A percentile compares a stretch with the other conserved stretches of the same genome.
Evolutionary conservation across 2,113 vertebrate genomes (phyloP).

Genomic region (Ondatra zibethicus): DNA sequence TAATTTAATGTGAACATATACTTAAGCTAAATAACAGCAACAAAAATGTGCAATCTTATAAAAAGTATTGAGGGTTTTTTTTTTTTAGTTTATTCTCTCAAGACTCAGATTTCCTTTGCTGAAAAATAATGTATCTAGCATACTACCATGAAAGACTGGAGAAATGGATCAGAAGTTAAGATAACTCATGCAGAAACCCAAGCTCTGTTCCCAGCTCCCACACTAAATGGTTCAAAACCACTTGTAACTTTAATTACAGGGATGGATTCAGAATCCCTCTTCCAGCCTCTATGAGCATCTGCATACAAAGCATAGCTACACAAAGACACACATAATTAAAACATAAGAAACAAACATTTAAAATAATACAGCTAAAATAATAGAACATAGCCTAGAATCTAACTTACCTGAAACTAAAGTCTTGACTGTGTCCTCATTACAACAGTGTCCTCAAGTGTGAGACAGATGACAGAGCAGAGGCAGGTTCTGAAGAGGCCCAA

Average conservation of each 20-base stretch:
- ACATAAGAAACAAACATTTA: neutral
- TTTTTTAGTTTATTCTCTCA: neutral
- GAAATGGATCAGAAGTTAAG: neutral
- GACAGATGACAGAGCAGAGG: neutral
- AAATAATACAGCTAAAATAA: neutral
- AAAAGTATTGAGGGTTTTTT: neutral
- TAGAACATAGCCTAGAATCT: neutral
- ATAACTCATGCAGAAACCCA: neutral
- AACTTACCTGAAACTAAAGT: neutral
- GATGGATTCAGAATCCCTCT: neutral
- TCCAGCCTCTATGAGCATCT: neutral
- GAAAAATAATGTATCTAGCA: neutral
- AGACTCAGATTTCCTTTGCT: neutral
- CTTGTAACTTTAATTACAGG: neutral
- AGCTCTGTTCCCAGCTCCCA: neutral
- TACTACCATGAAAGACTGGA: neutral
- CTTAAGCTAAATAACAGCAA: conserved; percentile 10
- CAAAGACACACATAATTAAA: neutral
- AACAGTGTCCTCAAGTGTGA: neutral
- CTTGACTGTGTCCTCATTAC: neutral
- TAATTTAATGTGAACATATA: conserved; percentile 13
- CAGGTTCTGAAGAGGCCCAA: neutral
- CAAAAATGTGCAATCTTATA: neutral
- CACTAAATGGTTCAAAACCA: neutral
- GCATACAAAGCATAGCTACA: too few relatives aligned